Percentiles rank a stretch among this genome's conserved stretches.
These are phyloP conservation scores for Uropetala carovei DNA, from an alignment of 2,888 invertebrate genomes.

Conservation along the genomic window DNA sequence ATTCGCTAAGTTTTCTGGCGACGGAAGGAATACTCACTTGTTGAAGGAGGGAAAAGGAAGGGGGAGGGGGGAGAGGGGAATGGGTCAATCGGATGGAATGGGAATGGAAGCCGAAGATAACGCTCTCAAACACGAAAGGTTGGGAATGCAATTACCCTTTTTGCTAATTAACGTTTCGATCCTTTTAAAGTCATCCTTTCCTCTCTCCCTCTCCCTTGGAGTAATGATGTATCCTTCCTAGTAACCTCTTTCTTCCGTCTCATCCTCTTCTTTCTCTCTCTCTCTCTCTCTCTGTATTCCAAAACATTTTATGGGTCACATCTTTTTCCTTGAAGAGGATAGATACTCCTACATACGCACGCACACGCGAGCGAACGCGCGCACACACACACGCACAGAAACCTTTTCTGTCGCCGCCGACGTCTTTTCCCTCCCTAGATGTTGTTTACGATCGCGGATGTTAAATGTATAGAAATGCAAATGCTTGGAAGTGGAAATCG, in stretches of 20 bases:
- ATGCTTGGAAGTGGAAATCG: slow-evolving; percentile 11
- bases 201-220: background rate
- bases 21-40: too few relatives aligned
- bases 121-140: background rate
- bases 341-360: background rate
- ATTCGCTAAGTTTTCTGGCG: background rate
- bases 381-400: background rate
- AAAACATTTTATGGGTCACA: slow-evolving; percentile 16
- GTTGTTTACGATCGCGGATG: slow-evolving; percentile 32
- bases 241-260: background rate
- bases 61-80: too few relatives aligned
- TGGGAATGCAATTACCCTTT: background rate
- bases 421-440: background rate
- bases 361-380: background rate
- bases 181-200: background rate
- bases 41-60: too few relatives aligned
- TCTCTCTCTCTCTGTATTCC: background rate
- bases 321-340: background rate
- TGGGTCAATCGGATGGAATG: background rate
- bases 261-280: background rate
- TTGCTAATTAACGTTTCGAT: background rate
- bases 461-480: slow-evolving; percentile 29
- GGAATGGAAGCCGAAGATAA: background rate
- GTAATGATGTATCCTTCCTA: background rate
- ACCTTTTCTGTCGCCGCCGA: background rate